Base-by-base conservation (phyloP, 2,113 vertebrate species). In the Seriola aureovittata region DNA sequence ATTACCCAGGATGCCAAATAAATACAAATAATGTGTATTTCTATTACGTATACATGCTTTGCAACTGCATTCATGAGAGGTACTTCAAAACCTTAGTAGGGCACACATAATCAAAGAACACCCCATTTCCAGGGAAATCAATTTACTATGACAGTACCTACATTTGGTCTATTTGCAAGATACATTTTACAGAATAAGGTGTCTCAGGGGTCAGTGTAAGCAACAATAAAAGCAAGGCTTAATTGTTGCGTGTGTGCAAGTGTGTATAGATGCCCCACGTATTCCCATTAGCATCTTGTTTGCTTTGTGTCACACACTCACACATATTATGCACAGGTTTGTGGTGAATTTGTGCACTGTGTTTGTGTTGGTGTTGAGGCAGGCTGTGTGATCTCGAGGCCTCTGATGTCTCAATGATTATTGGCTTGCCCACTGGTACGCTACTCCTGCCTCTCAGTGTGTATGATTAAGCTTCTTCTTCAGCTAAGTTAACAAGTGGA, bases 361-460 rank as follows among this genome's bases (percentile, higher is more conserved):
- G 88, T 92, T 42, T 90, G 83, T 68, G 79, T 64, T 79, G 75
- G 67, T 69, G 69, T 74, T 54, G 55, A 65, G 71, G 71, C 58
- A 42, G 71, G 79, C 78, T 44, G 82, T 93, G 91, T 91, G 89
- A 93, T 91, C 89, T 91, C 59, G 70, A 69, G 71, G 71, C 82
- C 77, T 92, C 67, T 83, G 79, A 82, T 42, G 59, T 80, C 78
- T 84, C 71, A 11, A 54, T 82, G 82, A 84, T 90, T 89, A 66
- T 73, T 68, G 78, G 59, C 62, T 89, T 75, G 82, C 88, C 62
- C 59, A 81, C 88, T 87, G 90, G 78, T 82, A 84, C 48, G 44
- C 73, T 75, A 38, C 36, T 54, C 8, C 23, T 74, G 42, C 5
- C 12, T 66, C 34, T 52, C 25, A 74, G 55, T 74, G 55, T 38